Base-by-base conservation (phyloP, 1,140 invertebrate species). In the Calliphora vicina region DNA sequence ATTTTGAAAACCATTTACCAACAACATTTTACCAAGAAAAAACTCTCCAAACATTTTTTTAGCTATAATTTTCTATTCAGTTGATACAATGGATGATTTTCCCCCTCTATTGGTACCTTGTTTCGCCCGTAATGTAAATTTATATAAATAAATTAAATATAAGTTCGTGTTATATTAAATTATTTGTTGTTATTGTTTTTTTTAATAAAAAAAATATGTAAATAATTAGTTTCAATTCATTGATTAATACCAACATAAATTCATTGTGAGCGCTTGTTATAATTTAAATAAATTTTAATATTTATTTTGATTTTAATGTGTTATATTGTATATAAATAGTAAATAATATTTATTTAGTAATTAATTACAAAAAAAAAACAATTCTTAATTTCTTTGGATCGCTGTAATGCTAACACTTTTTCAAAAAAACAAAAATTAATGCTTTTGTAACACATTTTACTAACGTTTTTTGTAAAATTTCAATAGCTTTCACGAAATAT, bases 21-120 rank as follows among this genome's bases (percentile, higher is more conserved):
- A 50, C n/a, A 50, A 50, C 45, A 50, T 50, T 50, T 50, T 50
- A 50, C 45, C 12, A 50, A 50, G 25, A 5, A 23, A 67, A 67
- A 9, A 67, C 23, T 67, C 61, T 67, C 23, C n/a, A 67, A 67
- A 23, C 20, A 67, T 67, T 67, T 57, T 57, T 67, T 67, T 67
- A 67, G 61, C 61, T 67, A 23, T 67, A 67, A 67, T 67, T n/a
- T 67, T 67, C n/a, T 50, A 57, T 81, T 81, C 73, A 76, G 73
- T 76, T 67, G 61, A 67, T 76, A 76, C 74, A 78, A 84, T 87
- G 88, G 88, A 89, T 88, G 84, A 87, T 84, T 78, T 78, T 43
- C 74, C 86, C 89, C 89, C 89, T 90, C 89, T 90, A 90, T 90
- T 90, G 87, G 89, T 90, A 88, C 88, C 74, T 90, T 90, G 88